Conservation (phyloP, 2,797 vertebrate species). For the Alauda arvensis region DNA sequence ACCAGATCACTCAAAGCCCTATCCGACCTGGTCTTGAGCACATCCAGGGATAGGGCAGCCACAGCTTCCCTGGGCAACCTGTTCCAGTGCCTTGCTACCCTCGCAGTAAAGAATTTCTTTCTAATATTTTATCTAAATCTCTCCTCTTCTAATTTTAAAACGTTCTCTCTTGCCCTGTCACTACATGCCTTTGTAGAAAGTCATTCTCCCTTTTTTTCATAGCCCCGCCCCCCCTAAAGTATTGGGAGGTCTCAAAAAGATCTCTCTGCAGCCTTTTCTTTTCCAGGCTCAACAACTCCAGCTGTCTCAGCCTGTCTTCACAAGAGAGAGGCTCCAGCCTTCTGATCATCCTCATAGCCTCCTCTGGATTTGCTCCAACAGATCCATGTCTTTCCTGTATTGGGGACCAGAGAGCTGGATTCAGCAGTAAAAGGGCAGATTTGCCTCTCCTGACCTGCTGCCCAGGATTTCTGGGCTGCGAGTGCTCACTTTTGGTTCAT, state of each 20-base stretch:
- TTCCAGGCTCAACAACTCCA: not conserved
- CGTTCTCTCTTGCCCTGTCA: rapidly evolving
- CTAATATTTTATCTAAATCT: not conserved
- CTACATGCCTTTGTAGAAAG: not conserved
- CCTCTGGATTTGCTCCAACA: not conserved
- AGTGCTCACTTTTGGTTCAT: not conserved
- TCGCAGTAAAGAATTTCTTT: not conserved
- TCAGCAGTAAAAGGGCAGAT: not conserved
- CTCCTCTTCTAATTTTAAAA: not conserved
- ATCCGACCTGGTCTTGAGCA: not conserved
- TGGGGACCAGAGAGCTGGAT: not conserved
- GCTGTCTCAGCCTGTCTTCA: not conserved
- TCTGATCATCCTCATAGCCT: not conserved
- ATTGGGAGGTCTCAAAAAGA: not conserved
- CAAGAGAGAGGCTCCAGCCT: not conserved
- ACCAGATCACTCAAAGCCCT: not conserved
- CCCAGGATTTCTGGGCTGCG: not conserved
- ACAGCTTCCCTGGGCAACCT: not conserved
- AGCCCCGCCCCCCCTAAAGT: not conserved
- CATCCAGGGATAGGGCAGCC: not conserved
- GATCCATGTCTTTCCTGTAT: not conserved
- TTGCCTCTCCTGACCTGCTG: not conserved
- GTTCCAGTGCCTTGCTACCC: not conserved
- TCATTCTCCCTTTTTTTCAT: not conserved
- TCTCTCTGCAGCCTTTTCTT: not conserved